Conservation (phyloP, 2,113 vertebrate species). For the Oxyura jamaicensis region DNA sequence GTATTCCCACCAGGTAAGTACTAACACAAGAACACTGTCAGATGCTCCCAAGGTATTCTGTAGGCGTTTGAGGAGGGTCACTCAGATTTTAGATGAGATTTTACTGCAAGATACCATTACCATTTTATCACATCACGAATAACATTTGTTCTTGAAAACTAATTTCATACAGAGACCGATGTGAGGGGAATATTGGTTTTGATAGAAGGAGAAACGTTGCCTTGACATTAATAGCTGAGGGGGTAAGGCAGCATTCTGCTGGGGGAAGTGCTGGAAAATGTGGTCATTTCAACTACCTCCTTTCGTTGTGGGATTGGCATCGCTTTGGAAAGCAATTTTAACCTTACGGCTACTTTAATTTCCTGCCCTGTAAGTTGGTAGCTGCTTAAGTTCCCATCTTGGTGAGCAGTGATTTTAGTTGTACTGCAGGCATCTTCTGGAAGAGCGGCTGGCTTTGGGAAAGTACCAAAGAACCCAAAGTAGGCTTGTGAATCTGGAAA, state of each 20-base stretch:
- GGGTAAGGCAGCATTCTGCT: not conserved
- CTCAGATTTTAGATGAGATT: not conserved
- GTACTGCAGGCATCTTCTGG: not conserved
- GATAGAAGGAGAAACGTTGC: not conserved
- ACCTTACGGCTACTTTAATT: constrained; percentile 53
- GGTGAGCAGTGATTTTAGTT: not conserved
- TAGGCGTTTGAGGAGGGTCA: not conserved
- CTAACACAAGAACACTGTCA: not conserved
- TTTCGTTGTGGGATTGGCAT: constrained; percentile 54
- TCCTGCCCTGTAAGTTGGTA: constrained; percentile 51
- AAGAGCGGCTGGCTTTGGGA: not conserved
- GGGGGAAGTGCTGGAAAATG: constrained; percentile 38
- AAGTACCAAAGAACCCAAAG: not conserved
- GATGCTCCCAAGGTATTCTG: not conserved
- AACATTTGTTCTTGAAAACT: not conserved
- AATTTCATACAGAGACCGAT: not conserved
- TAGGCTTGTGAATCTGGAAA: not conserved
- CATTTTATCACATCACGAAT: not conserved
- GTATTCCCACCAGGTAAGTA: not conserved
- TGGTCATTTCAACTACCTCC: constrained; percentile 1
- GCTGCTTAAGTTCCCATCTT: constrained; percentile 27
- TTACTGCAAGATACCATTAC: not conserved
- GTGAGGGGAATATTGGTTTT: not conserved
- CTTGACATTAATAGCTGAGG: constrained; percentile 1
- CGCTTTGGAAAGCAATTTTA: constrained; percentile 31